A percentile compares a stretch with the other conserved stretches of the same genome.
Evolutionary conservation across 2,113 vertebrate genomes (phyloP).

Genomic region (Hippocampus guttulatus): DNA sequence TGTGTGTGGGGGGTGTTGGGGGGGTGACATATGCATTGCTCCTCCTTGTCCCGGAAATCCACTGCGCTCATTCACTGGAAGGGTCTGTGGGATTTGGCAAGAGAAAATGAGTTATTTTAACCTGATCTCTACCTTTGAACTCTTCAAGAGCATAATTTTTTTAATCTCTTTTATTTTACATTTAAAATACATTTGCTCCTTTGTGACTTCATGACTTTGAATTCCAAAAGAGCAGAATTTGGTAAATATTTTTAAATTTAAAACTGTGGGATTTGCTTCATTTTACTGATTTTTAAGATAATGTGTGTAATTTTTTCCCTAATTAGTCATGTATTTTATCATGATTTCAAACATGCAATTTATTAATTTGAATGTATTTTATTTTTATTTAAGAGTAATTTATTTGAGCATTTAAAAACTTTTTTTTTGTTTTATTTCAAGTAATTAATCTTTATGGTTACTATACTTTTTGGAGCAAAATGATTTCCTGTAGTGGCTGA

Average conservation of each 20-base stretch:
- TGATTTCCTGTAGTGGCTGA: too few relatives aligned
- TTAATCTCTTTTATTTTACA: neutral
- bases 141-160: neutral
- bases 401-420: too few relatives aligned
- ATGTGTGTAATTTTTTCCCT: neutral
- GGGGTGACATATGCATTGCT: slow-evolving; percentile 29
- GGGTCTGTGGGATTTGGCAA: slow-evolving; percentile 25
- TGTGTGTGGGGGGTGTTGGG: slow-evolving; percentile 57
- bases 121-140: neutral
- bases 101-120: neutral
- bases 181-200: neutral
- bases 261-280: neutral
- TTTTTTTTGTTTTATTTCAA: too few relatives aligned
- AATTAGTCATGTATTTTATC: neutral
- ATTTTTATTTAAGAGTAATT: too few relatives aligned
- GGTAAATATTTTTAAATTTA: neutral
- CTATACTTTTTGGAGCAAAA: too few relatives aligned
- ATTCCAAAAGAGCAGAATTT: neutral
- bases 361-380: too few relatives aligned
- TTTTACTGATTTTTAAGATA: neutral
- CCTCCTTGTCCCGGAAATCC: slow-evolving; percentile 20
- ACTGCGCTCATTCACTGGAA: slow-evolving; percentile 30
- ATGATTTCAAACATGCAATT: neutral
- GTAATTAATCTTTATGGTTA: too few relatives aligned
- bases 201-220: neutral